Evolutionary conservation across 2,888 invertebrate species (phyloP), one percentile per base, ranked within the genome.

Genomic region (Beris morrisii): DNA sequence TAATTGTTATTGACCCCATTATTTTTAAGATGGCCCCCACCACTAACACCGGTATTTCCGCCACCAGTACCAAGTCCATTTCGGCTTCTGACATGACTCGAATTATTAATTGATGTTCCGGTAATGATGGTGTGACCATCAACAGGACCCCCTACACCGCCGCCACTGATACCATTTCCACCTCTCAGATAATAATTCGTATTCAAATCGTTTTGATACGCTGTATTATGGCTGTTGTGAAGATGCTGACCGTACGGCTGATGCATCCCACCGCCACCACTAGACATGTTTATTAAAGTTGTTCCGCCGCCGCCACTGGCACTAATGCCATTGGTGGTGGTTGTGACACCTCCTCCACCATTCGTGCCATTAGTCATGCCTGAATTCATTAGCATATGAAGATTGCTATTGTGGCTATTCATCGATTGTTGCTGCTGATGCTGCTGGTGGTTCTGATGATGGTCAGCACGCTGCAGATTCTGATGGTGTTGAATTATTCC

Each of bases 1-100:
- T 80, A 81, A 75, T 79, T 80, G 74, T 79, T 80, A 74, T 77
- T 79, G 72, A 78, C 74, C 71, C 75, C 76, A 71, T 78, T 80
- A 69, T 74, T 74, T 71, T 78, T 76, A 48, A 71, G 69, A 58
- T 74, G 72, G 64, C 72, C 72, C 61, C 71, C 73, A 67, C 67
- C 67, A 65, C 64, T 67, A 66, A 65, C 69, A 65, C 72, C 72
- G 52, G 67, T 68, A 4, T 64, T 53, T 7, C 38, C 61, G 44
- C 70, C 69, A 59, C 69, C 70, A 48, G 68, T 48, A 65, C 70
- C 69, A 53, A 55, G 12, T 9, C 68, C 71, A 50, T 65, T 65
- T 12, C 55, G 50, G 5, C 61, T 50, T 46, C 61, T 31, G 38
- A 61, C 38, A 38, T 32, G 50, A 38, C 38, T 43, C 5, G 59